Evolutionary conservation across 35 echinoderm and acorn worm species (phyloP).

Genomic region (Chiridota heheva): DNA sequence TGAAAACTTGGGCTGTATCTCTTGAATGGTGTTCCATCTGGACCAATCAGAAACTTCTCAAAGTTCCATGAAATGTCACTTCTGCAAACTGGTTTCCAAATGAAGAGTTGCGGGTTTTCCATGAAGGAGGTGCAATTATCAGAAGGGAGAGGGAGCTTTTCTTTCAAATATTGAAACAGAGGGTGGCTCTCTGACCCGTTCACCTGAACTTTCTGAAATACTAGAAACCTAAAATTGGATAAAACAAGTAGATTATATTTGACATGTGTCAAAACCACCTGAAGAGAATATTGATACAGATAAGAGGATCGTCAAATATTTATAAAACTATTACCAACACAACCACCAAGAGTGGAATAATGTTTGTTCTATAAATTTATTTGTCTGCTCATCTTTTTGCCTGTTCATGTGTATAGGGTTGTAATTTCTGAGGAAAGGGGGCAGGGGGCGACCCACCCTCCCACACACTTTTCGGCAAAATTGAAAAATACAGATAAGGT

Average conservation of each 20-base stretch:
- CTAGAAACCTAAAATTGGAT: slow-evolving; percentile 58
- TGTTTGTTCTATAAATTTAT: no score
- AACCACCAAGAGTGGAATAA: neutral
- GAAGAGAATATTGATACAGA: neutral
- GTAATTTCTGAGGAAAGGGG: no score
- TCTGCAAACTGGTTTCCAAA: slow-evolving; percentile 70
- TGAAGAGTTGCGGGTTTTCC: slow-evolving; percentile 42
- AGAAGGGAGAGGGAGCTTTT: slow-evolving; percentile 42
- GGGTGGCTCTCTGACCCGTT: slow-evolving; percentile 66
- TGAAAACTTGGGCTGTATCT: slow-evolving; percentile 70
- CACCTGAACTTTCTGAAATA: slow-evolving; percentile 75
- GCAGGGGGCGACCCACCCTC: no score
- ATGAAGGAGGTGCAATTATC: slow-evolving; percentile 46
- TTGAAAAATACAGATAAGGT: no score
- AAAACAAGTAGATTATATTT: neutral
- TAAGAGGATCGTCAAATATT: neutral
- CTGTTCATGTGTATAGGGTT: no score
- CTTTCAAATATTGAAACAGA: slow-evolving; percentile 63
- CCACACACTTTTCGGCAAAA: no score
- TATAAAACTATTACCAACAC: neutral
- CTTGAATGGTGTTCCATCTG: slow-evolving; percentile 61
- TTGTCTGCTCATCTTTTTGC: no score
- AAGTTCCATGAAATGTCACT: slow-evolving; percentile 87
- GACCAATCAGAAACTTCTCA: slow-evolving; percentile 81
- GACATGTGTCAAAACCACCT: neutral